Evolutionary conservation across 2,797 vertebrate genomes (phyloP), one percentile per base, ranked within the genome.

Genomic region (Picus viridis): DNA sequence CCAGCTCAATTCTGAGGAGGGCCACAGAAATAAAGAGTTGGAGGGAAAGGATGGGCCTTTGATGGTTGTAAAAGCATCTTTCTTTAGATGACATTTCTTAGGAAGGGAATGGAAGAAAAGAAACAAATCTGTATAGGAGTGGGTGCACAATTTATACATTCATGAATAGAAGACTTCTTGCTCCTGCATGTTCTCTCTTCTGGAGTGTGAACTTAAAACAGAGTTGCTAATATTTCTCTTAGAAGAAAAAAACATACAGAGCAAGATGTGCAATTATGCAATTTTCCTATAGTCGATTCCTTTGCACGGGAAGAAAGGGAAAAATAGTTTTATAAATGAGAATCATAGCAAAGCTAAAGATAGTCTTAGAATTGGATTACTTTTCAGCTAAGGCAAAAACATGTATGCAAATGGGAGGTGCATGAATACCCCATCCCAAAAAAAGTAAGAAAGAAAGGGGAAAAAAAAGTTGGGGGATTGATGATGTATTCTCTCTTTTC

Each of bases 291-390:
- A 85, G 82, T 85, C 0, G 1, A 59, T 88, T 90, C 30, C 43
- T 87, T 92, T 17, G 34, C 30, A 39, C 3, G 51, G n/a, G 87
- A 79, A 77, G 62, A 94, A 88, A 88, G 71, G 8, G 32, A 49
- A 29, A 96, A 86, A 93, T 90, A 94, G 82, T 92, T 90, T 91
- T 91, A 53, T 90, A 92, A 94, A 77, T 41, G 19, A 69, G 74
- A 91, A 68, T 78, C 24, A 41, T 34, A 67, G 63, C 70, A 90
- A 85, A 91, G 53, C 43, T 88, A 65, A 88, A 91, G 72, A 80
- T 34, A 71, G 12, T 75, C 41, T 26, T 2, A 68, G 57, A 91
- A 74, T 45, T 73, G 82, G 77, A 82, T 73, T 86, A 67, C 61
- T 76, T 91, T 75, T 88, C 32, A 58, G 17, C 12, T 30, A 47